Percentiles rank a stretch among this genome's conserved stretches.
These are phyloP conservation scores for Seladonia tumulorum DNA, from an alignment of 2,888 invertebrate genomes.

Conservation along the genomic window DNA sequence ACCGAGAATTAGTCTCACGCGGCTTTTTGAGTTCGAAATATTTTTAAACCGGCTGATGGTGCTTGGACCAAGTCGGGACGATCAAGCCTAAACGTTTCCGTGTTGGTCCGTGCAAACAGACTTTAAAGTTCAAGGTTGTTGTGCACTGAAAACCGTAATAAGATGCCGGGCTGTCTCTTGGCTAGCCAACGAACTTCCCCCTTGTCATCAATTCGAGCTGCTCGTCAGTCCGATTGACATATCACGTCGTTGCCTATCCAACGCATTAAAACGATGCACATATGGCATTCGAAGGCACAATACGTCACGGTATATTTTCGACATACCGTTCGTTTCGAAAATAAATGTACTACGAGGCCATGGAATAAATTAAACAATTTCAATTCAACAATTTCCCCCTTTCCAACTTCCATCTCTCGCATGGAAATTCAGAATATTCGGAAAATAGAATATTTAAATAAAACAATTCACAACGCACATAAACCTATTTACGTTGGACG, in stretches of 20 bases:
- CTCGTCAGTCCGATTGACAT: conserved; percentile 42
- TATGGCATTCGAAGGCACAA: too few species aligned
- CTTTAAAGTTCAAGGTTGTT: conserved; percentile 67
- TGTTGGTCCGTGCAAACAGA: conserved; percentile 43
- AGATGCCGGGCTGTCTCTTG: conserved; percentile 40
- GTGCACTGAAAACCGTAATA: conserved; percentile 61
- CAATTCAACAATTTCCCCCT: too few species aligned
- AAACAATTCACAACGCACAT: too few species aligned
- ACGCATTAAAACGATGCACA: background rate
- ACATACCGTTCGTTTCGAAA: too few species aligned
- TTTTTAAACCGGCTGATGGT: conserved; percentile 54
- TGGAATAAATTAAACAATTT: too few species aligned
- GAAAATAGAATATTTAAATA: too few species aligned
- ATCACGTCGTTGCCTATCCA: background rate
- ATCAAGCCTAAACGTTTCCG: conserved; percentile 47
- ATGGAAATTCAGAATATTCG: too few species aligned
- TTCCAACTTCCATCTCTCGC: too few species aligned
- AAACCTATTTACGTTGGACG: too few species aligned
- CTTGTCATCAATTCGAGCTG: conserved; percentile 45
- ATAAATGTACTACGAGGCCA: too few species aligned
- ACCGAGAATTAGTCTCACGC: conserved; percentile 47
- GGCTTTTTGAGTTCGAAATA: conserved; percentile 52
- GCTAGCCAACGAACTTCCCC: conserved; percentile 54
- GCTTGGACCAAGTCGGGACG: conserved; percentile 30
- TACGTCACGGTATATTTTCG: too few species aligned